These are phyloP conservation scores for Octodon degus DNA, from an alignment of 2,113 vertebrate genomes.

Conservation along the genomic window DNA sequence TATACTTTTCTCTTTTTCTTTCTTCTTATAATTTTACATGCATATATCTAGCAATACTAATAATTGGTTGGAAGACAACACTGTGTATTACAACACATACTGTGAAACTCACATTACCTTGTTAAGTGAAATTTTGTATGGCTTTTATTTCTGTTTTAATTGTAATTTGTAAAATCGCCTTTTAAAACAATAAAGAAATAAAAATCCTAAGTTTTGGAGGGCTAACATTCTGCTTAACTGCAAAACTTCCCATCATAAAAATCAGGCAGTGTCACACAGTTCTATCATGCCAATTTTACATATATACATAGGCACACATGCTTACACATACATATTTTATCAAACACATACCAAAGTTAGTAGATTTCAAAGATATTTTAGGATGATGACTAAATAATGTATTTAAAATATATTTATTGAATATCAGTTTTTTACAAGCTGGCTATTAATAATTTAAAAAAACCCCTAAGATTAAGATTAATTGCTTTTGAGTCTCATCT, in stretches of 20 bases:
- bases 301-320: neutral
- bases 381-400: neutral
- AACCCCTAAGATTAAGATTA: neutral
- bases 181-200: neutral
- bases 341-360: neutral
- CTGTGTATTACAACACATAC: too few species aligned
- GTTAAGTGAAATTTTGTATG: too few species aligned
- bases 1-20: too few species aligned
- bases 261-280: neutral
- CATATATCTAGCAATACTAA: too few species aligned
- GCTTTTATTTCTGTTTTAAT: too few species aligned
- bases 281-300: neutral
- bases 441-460: neutral
- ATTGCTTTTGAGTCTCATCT: neutral
- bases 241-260: neutral
- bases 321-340: neutral
- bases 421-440: neutral
- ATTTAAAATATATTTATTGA: neutral
- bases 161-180: too few species aligned
- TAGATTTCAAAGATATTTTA: neutral
- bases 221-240: neutral
- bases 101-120: too few species aligned
- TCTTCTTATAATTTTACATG: too few species aligned
- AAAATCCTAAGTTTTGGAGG: neutral
- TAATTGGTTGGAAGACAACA: too few species aligned